phyloP scores from a whole-genome alignment of 2,113 vertebrate species.

The Ochotona princeps region DNA sequence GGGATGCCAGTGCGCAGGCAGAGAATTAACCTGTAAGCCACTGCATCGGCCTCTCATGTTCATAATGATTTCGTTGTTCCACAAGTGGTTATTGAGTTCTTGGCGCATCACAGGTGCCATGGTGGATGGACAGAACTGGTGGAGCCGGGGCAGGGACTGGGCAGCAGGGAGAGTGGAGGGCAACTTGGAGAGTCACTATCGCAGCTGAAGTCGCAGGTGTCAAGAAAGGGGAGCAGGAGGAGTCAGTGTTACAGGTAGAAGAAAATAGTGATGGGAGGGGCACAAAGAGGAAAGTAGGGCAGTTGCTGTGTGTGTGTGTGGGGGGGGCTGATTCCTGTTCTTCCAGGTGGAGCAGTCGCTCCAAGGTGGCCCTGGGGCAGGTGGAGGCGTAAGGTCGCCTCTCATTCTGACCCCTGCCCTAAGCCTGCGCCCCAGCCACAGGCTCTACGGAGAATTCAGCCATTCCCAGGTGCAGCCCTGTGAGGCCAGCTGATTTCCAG shows the following conservation, averaged over 20 bases:
- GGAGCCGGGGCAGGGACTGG: neutral
- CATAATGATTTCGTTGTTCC: conserved; percentile 27
- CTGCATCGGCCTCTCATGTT: too few relatives aligned
- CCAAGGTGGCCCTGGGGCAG: neutral
- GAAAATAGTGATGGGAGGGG: conserved; percentile 39
- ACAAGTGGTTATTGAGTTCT: neutral
- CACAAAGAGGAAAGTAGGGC: conserved; percentile 6
- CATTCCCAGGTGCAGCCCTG: neutral
- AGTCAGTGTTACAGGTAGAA: neutral
- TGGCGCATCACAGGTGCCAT: neutral
- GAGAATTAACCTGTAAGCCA: too few relatives aligned
- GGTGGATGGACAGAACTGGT: neutral
- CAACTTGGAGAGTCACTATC: neutral
- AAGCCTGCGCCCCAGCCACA: neutral
- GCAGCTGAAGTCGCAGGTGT: neutral
- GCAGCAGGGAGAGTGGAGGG: neutral
- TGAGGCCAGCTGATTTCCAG: neutral
- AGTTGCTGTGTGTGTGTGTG: neutral
- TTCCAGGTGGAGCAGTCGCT: conserved; percentile 27
- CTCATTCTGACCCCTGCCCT: neutral
- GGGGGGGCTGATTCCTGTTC: neutral
- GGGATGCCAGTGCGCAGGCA: too few relatives aligned
- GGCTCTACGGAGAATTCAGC: neutral
- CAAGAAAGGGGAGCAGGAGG: neutral
- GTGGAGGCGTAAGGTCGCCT: neutral